These are phyloP conservation scores for Peucedramus taeniatus DNA, from an alignment of 2,113 vertebrate species.

Conservation along the genomic window DNA sequence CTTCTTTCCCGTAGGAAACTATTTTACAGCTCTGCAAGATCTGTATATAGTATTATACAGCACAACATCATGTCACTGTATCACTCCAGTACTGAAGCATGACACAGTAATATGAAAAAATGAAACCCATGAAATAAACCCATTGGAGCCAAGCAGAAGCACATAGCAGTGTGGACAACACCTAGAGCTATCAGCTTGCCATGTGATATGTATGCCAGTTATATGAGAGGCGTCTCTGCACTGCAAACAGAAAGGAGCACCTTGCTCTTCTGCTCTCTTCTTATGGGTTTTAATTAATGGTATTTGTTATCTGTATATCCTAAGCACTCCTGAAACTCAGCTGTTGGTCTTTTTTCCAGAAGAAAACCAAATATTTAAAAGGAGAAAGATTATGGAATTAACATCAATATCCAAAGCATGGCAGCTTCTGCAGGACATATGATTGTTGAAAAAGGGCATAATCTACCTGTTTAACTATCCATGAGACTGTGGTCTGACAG, in stretches of 20 bases:
- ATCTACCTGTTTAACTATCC: not conserved
- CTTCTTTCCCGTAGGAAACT: conserved; percentile 1
- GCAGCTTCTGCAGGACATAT: not conserved
- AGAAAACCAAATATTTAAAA: not conserved
- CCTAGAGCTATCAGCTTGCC: not conserved
- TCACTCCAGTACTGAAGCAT: not conserved
- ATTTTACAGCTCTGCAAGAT: not conserved
- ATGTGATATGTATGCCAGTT: not conserved
- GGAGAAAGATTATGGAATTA: not conserved
- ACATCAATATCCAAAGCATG: not conserved
- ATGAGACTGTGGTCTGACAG: not conserved
- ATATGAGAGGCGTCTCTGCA: not conserved
- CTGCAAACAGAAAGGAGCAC: not conserved
- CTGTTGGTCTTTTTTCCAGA: not conserved
- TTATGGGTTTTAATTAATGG: not conserved
- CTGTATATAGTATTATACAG: not conserved
- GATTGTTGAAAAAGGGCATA: not conserved
- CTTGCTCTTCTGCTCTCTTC: not conserved
- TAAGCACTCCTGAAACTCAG: not conserved
- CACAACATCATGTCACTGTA: not conserved
- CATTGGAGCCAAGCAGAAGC: not conserved
- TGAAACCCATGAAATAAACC: not conserved
- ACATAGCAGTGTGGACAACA: not conserved
- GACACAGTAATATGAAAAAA: conserved; percentile 9
- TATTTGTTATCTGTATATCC: not conserved